Base-by-base conservation (phyloP, 2,113 vertebrate genomes). In the Chloroceryle aenea region DNA sequence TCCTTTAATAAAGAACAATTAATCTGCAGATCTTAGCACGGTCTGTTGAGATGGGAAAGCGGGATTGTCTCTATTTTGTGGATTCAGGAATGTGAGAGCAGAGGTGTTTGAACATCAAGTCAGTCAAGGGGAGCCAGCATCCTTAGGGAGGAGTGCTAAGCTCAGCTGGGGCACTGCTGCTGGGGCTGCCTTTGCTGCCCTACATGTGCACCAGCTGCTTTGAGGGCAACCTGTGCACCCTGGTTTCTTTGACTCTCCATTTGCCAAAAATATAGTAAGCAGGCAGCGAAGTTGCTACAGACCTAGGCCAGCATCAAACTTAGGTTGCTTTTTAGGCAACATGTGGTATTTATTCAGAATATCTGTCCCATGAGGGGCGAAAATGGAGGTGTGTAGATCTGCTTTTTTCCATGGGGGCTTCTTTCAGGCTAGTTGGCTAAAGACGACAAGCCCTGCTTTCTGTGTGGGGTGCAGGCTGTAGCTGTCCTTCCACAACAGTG, bases 31-130 rank as follows among this genome's bases (percentile, higher is more conserved):
- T 87, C 90, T 86, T 1, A 2, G 40, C 27, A 27, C 75, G 34
- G 40, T 38, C 69, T 92, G 42, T 52, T 85, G 55, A 61, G 62
- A 36, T 26, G 26, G 34, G 50, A 80, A 86, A 74, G 29, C 21
- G 50, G 56, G 13, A 11, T 12, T 43, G 7, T 19, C 15, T 69
- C 34, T 48, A 0, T 29, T 67, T 67, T 64, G 16, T 0, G 7
- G 34, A n/a, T 52, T 18, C 1, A 19, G 32, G 11, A 61, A 59
- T n/a, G 29, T 7, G 40, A 90, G 63, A 43, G 16, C 1, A 15
- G n/a, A 55, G 34, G 8, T 0, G 1, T 82, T 43, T 67, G 20
- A 10, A 5, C 0, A 0, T n/a, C 8, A 13, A 2, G 14, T 30
- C 0, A 0, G 14, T 29, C 1, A 7, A 82, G 36, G 40, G 5